phyloP scores from a whole-genome alignment of 2,888 invertebrate genomes.

The Pandemis corylana region DNA sequence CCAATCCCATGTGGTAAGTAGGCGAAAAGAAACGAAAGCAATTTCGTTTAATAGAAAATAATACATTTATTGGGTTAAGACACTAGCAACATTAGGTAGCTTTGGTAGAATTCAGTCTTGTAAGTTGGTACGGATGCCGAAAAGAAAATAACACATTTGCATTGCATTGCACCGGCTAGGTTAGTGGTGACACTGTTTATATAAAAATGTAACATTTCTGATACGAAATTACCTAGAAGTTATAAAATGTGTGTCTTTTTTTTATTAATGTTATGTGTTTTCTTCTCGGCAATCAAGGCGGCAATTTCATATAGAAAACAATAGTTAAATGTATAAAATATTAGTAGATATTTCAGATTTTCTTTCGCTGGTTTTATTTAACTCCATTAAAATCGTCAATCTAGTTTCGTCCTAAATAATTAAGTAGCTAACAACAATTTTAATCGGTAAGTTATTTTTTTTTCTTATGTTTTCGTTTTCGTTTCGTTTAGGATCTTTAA shows the following conservation, averaged over 20 bases:
- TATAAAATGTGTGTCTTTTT: too few species aligned
- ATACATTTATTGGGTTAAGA: constrained; percentile 30
- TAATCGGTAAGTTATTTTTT: too few species aligned
- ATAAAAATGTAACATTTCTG: neutral
- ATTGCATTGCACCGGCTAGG: neutral
- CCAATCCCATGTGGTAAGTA: constrained; percentile 66
- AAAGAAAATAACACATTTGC: neutral
- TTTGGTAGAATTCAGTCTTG: constrained; percentile 43
- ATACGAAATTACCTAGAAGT: too few species aligned
- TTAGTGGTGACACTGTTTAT: neutral
- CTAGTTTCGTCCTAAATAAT: too few species aligned
- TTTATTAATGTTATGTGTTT: too few species aligned
- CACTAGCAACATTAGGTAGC: constrained; percentile 35
- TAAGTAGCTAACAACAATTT: too few species aligned
- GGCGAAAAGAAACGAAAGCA: constrained; percentile 59
- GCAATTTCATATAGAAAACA: neutral
- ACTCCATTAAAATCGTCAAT: too few species aligned
- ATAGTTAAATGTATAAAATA: neutral
- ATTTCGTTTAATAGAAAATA: constrained; percentile 41
- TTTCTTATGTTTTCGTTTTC: too few species aligned
- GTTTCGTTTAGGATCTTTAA: too few species aligned
- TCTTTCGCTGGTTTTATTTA: too few species aligned
- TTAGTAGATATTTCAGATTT: neutral
- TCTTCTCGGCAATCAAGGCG: too few species aligned
- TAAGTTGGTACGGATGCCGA: constrained; percentile 3